Evolutionary conservation across 2,113 vertebrate species (phyloP), one percentile per base, ranked within the genome.

Genomic region (Neotragus moschatus): DNA sequence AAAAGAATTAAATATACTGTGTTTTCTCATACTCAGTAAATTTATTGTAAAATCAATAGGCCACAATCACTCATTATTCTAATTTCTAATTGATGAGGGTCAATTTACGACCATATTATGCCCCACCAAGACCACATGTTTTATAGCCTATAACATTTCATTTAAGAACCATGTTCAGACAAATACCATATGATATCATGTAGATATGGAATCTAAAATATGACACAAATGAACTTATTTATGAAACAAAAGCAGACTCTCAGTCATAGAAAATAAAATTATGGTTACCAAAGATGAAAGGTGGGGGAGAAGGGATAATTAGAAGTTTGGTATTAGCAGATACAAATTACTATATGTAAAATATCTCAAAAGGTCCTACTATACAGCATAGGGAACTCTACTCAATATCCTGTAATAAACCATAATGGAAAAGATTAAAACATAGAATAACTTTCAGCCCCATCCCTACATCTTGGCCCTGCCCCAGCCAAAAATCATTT

Each of bases 111-210:
- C n/a, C 3, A 1, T 11, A 1, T 21, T 21, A 28, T 4, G 5
- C 13, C 58, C n/a, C 55, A 14, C 26, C 21, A 7, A 33, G 55
- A n/a, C n/a, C 45, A 1, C 6, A 12, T 0, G 3, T 23, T 8
- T 6, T 7, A 80, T 2, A 33, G 7, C 58, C 12, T 3, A 21
- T 21, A 49, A 51, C 25, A 51, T 30, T 36, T 17, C 23, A 33
- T 26, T 25, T 43, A 53, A 28, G 60, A 36, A 36, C 17, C 30
- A 6, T 17, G 0, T 36, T 30, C 23, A 77, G 73, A 77, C 25
- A 77, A 77, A 77, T 16, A 77, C 2, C 39, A 45, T 45, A 77
- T 4, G 73, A 77, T 28, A 45, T 77, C 39, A 45, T 0, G 1
- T 43, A 75, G 36, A 43, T 7, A 11, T 73, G 1, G 21, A 73